These are phyloP conservation scores for Drosophila fulvimacula DNA, from an alignment of 2,888 invertebrate genomes.

Conservation along the genomic window DNA sequence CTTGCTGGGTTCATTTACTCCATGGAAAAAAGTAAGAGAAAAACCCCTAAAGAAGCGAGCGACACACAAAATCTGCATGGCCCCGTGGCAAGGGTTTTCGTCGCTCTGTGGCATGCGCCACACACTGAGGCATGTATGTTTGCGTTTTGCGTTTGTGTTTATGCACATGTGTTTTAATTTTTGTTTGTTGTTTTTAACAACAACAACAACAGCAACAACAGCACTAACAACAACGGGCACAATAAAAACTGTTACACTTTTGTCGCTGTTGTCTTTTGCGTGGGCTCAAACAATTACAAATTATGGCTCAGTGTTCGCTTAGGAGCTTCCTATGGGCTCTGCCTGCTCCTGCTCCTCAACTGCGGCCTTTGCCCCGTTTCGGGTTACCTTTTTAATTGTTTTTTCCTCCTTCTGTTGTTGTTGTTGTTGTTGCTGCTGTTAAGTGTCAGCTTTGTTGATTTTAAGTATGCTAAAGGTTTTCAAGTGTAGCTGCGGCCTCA, in stretches of 20 bases:
- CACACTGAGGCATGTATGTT: slow-evolving; percentile 36
- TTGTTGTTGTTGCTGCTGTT: slow-evolving; percentile 25
- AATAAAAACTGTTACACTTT: slow-evolving; percentile 63
- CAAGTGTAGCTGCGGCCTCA: slow-evolving; percentile 38
- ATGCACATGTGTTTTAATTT: slow-evolving; percentile 70
- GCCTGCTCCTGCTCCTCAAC: background rate
- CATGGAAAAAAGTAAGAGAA: slow-evolving; percentile 41
- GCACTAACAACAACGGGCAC: slow-evolving; percentile 37
- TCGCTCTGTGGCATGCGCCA: slow-evolving; percentile 54
- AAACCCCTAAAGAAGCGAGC: slow-evolving; percentile 52
- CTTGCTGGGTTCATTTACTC: slow-evolving; percentile 79
- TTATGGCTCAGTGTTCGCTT: slow-evolving; percentile 62
- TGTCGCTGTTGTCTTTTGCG: slow-evolving; percentile 62
- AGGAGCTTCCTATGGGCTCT: slow-evolving; percentile 24
- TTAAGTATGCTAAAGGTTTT: slow-evolving; percentile 45
- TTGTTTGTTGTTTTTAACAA: slow-evolving; percentile 60
- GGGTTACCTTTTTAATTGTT: slow-evolving; percentile 68
- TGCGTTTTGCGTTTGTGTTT: slow-evolving; percentile 46
- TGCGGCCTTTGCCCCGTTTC: slow-evolving; percentile 35
- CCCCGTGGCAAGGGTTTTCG: slow-evolving; percentile 58
- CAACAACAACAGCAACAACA: slow-evolving; percentile 27
- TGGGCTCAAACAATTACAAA: slow-evolving; percentile 79
- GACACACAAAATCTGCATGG: slow-evolving; percentile 45
- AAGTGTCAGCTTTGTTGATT: slow-evolving; percentile 58
- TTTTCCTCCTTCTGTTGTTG: slow-evolving; percentile 34